Conservation (phyloP, 2,113 vertebrate species). For the Craseonycteris thonglongyai region DNA sequence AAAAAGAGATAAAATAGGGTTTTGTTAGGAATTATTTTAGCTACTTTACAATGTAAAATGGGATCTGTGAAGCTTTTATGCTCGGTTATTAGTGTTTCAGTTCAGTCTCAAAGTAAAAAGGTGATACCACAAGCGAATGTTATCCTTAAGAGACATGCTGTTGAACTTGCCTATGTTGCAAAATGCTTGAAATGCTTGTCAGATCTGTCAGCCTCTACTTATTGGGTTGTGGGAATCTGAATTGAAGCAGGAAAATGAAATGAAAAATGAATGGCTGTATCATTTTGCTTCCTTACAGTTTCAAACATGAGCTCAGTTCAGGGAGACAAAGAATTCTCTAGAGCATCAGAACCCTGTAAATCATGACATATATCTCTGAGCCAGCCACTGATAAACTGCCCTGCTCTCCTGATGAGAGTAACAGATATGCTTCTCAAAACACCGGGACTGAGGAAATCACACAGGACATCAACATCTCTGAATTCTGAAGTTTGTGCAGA, state of each 20-base stretch:
- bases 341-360: background rate
- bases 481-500: background rate
- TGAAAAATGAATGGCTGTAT: background rate
- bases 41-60: background rate
- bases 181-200: background rate
- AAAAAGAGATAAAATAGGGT: background rate
- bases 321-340: background rate
- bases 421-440: background rate
- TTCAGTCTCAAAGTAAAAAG: background rate
- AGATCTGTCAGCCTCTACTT: background rate
- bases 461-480: background rate
- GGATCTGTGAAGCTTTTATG: background rate
- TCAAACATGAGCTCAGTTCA: background rate
- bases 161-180: background rate
- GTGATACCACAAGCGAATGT: background rate
- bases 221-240: background rate
- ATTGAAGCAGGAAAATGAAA: conserved; percentile 8
- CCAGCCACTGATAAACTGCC: background rate
- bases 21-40: background rate
- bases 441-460: background rate
- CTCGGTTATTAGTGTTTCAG: background rate
- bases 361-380: background rate
- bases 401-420: background rate
- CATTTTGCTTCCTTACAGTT: background rate
- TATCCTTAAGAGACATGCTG: background rate